These are phyloP conservation scores for Pseudomyrmex pallidus DNA, from an alignment of 1,140 invertebrate species.

Conservation along the genomic window DNA sequence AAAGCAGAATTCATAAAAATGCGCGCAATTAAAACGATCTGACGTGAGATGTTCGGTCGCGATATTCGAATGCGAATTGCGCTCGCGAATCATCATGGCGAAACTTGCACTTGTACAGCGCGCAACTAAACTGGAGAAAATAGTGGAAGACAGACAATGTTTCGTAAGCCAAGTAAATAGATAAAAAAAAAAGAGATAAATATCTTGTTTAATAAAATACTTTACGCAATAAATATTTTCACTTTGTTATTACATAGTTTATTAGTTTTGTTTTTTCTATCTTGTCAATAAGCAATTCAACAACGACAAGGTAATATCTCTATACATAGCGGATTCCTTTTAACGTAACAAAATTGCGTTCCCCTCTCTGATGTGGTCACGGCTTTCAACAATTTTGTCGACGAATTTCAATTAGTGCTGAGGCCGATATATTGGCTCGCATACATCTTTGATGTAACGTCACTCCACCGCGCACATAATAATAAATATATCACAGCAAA, in stretches of 20 bases:
- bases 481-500: neutral
- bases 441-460: slow-evolving; percentile 38
- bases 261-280: slow-evolving; percentile 16
- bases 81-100: slow-evolving; percentile 2
- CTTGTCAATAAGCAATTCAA: slow-evolving; percentile 31
- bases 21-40: slow-evolving; percentile 35
- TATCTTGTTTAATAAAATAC: too few relatives aligned
- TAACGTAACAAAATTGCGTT: slow-evolving; percentile 64
- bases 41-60: neutral
- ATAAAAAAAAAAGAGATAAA: neutral
- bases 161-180: neutral
- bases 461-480: neutral
- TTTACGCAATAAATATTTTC: neutral
- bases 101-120: neutral
- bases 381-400: slow-evolving; percentile 75
- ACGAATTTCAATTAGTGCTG: slow-evolving; percentile 75
- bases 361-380: slow-evolving; percentile 62
- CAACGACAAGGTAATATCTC: slow-evolving; percentile 33
- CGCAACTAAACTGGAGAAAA: neutral
- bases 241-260: neutral
- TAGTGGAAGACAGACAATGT: neutral
- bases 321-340: slow-evolving; percentile 42
- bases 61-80: slow-evolving; percentile 30
- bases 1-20: slow-evolving; percentile 45
- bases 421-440: slow-evolving; percentile 33